Evolutionary conservation across 1,140 invertebrate genomes (phyloP).

Genomic region (Aradophagus sp.): DNA sequence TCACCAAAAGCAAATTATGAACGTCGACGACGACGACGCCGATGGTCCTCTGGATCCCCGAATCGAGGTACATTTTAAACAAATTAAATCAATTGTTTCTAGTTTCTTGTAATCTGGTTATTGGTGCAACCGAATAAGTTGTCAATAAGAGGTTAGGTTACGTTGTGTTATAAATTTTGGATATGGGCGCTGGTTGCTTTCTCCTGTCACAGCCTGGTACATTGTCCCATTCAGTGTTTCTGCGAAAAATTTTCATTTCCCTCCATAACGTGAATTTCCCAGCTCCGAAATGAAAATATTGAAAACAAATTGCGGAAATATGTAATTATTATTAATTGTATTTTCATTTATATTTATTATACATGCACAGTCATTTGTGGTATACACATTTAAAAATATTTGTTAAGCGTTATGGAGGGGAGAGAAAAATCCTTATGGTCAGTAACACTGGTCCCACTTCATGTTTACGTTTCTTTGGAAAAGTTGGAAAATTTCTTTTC

Average conservation of each 20-base stretch:
- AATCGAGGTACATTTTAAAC: constrained; percentile 68
- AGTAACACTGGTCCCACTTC: too few relatives aligned
- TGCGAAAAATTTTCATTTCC: neutral
- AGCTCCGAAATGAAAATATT: too few relatives aligned
- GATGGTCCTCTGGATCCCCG: constrained; percentile 71
- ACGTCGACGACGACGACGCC: constrained; percentile 68
- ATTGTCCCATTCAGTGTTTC: constrained; percentile 63
- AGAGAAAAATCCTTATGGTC: too few relatives aligned
- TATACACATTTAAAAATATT: too few relatives aligned
- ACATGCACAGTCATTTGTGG: too few relatives aligned
- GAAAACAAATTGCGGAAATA: too few relatives aligned
- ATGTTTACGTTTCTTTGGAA: too few relatives aligned
- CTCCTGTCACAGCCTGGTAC: constrained; percentile 67
- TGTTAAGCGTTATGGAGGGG: too few relatives aligned
- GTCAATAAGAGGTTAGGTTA: constrained; percentile 44
- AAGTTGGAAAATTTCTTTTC: too few relatives aligned
- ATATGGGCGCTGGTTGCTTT: constrained; percentile 32
- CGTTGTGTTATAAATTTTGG: constrained; percentile 19
- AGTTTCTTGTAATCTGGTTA: too few relatives aligned
- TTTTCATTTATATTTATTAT: too few relatives aligned
- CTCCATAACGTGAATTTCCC: too few relatives aligned
- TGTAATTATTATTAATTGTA: neutral
- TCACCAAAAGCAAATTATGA: constrained; percentile 66
- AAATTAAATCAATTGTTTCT: neutral
- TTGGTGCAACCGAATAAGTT: neutral